Evolutionary conservation across 2,888 invertebrate genomes (phyloP).

Genomic region (Parthenolecanium corni): DNA sequence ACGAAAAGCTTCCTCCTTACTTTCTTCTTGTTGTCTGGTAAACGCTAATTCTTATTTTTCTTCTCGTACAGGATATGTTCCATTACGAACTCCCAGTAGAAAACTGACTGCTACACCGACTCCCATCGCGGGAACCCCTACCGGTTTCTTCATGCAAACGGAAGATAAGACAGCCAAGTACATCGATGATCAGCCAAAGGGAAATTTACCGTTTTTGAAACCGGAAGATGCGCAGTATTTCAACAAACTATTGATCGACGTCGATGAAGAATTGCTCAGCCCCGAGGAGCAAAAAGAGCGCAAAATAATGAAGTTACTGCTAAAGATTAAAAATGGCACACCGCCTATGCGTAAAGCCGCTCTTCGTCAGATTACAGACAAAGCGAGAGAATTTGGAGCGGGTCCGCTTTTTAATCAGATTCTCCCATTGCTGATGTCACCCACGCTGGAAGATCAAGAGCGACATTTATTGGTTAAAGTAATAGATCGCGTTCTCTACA

Average conservation of each 20-base stretch:
- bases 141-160: conserved; percentile 92
- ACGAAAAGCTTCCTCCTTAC: too few species aligned
- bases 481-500: conserved; percentile 95
- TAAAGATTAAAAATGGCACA: conserved; percentile 99
- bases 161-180: conserved; percentile 77
- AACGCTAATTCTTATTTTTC: too few species aligned
- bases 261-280: conserved; percentile 88
- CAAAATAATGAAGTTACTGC: conserved; percentile 94
- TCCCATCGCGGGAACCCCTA: conserved; percentile 81
- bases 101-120: conserved; percentile 98
- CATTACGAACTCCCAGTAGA: conserved; percentile 92
- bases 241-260: conserved; percentile 93
- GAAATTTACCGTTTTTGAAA: conserved; percentile 96
- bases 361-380: conserved; percentile 93
- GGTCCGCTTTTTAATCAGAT: conserved; percentile 99
- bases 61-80: conserved; percentile 68
- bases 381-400: conserved; percentile 95
- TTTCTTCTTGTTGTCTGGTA: too few species aligned
- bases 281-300: conserved; percentile 97
- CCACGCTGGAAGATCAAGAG: conserved; percentile 98
- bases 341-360: conserved; percentile 99
- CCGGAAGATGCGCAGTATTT: conserved; percentile 99
- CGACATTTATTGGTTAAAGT: conserved; percentile 97
- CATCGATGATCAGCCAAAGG: conserved; percentile 95
- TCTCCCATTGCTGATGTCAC: conserved; percentile 96